Evolutionary conservation across 2,113 vertebrate species (phyloP), one percentile per base, ranked within the genome.

Genomic region (Sturnus vulgaris): DNA sequence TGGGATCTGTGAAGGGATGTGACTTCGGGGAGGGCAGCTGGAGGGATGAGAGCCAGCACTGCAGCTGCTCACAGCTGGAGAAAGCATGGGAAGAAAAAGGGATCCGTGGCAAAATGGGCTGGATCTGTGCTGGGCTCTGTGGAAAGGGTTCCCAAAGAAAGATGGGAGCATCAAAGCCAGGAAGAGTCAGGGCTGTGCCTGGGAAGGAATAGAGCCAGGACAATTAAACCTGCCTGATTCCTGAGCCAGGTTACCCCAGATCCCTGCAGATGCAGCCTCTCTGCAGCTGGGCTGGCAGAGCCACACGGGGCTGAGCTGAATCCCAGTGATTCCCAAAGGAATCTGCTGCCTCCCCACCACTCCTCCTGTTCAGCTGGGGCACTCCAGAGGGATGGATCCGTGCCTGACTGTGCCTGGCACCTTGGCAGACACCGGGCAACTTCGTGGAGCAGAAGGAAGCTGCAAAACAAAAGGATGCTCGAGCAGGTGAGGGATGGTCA

Each of bases 231-330:
- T 64, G 28, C 17, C 33, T 3, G 3, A 18, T 30, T 12, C 47
- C 80, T 59, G 47, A 66, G 50, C 4, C 49, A 24, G 46, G 14
- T 61, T 68, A 31, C 7, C 57, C 63, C 63, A 72, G 39, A n/a
- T 65, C 63, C 30, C 6, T 15, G 47, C 53, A 46, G 23, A 40
- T 1, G 8, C 37, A 61, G 46, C 44, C 8, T 4, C 35, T 3
- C 25, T 46, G 75, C 17, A 61, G 46, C 92, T 14, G 31, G 24
- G 35, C 76, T 53, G 24, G 79, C 80, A 49, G 24, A 37, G 63
- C 61, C 9, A 9, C 17, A 3, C 0, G 0, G 12, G 23, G 50
- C 46, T 59, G 27, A 44, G 57, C 60, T 20, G 23, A 50, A 28
- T 7, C 82, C 61, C 75, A 18, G 53, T 0, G 0, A 55, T 37